A percentile compares a stretch with the other conserved stretches of the same genome.
Evolutionary conservation across 2,113 vertebrate species (phyloP).

Genomic region (Xiphorhynchus elegans): DNA sequence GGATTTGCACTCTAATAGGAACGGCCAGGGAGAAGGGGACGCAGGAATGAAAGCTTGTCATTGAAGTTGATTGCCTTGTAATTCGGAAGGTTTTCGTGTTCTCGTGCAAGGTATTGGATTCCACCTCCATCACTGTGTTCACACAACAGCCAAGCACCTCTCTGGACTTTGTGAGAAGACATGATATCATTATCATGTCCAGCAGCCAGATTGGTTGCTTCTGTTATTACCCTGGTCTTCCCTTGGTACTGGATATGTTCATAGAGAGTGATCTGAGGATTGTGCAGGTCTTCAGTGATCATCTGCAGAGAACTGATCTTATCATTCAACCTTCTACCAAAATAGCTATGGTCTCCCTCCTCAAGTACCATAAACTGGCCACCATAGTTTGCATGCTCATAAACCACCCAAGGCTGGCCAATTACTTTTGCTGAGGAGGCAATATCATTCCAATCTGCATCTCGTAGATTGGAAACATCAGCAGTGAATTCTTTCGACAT

Average conservation of each 20-base stretch:
- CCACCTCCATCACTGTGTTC: not conserved
- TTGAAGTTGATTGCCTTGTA: not conserved
- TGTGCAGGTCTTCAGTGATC: conserved; percentile 1
- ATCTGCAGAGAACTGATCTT: not conserved
- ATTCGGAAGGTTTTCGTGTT: not conserved
- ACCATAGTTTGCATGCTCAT: not conserved
- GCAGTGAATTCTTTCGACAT: not conserved
- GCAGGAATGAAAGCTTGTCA: conserved; percentile 25
- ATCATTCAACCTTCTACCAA: not conserved
- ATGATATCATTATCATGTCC: not conserved
- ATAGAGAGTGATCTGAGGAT: conserved; percentile 38
- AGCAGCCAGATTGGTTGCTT: not conserved
- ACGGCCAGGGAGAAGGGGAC: not conserved
- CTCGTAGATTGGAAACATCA: not conserved
- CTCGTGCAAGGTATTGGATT: not conserved
- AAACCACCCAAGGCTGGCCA: not conserved
- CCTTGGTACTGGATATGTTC: not conserved
- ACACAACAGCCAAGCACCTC: conserved; percentile 37
- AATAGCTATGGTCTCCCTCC: not conserved
- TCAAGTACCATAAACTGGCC: not conserved
- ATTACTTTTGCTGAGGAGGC: not conserved
- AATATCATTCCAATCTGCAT: not conserved
- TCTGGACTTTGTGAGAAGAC: conserved; percentile 45
- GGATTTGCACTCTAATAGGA: not conserved
- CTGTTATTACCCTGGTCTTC: not conserved